phyloP scores from a whole-genome alignment of 2,888 invertebrate species.

The Panzeria rudis region DNA sequence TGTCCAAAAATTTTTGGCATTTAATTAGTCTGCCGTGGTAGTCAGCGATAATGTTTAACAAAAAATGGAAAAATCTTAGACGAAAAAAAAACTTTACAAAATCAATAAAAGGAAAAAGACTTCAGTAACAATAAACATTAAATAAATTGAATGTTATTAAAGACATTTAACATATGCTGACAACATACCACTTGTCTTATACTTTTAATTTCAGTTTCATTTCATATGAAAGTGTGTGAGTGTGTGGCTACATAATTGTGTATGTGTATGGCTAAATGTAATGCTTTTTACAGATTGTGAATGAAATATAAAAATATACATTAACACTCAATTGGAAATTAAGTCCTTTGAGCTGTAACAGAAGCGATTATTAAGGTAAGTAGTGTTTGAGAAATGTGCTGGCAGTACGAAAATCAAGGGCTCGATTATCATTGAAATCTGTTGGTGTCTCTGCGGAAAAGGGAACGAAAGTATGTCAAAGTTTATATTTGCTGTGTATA shows the following conservation, averaged over 20 bases:
- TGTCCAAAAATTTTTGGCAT: conserved; percentile 21
- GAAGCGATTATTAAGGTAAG: no score
- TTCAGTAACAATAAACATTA: conserved; percentile 62
- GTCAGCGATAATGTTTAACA: conserved; percentile 24
- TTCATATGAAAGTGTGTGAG: conserved; percentile 20
- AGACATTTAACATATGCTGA: conserved; percentile 68
- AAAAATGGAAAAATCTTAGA: neutral
- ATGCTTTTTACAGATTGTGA: conserved; percentile 39
- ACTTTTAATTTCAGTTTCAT: conserved; percentile 69
- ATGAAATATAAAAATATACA: neutral
- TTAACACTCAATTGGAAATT: conserved; percentile 31
- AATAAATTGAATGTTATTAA: conserved; percentile 64
- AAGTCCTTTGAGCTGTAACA: no score
- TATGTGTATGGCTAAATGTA: neutral
- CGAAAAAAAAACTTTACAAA: neutral
- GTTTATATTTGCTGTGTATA: no score
- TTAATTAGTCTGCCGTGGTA: conserved; percentile 14
- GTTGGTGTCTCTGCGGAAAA: no score
- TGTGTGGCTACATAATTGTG: neutral
- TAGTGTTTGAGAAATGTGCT: no score
- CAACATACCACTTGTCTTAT: conserved; percentile 66
- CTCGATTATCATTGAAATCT: no score
- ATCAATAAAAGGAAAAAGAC: conserved; percentile 37
- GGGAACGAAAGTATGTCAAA: no score
- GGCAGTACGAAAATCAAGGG: no score